Base-by-base conservation (phyloP, 1,140 invertebrate species). In the Branchinecta lynchi region DNA sequence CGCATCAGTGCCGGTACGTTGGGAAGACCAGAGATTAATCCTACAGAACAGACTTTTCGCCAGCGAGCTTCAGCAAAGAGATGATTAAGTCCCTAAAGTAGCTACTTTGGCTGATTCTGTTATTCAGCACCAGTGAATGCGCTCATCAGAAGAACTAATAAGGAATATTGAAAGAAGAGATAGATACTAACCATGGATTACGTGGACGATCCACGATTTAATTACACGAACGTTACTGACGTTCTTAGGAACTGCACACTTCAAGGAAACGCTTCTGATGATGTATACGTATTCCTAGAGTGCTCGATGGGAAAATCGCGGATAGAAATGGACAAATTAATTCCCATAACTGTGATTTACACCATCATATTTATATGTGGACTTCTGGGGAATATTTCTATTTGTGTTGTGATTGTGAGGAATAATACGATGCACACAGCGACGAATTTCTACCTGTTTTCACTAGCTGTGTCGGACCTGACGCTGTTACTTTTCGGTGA, bases 401-500 rank as follows among this genome's bases (percentile, higher is more conserved):
- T 83, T 7, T 84, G 83, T 72, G 72, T 84, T 44, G 84, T 85
- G 17, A 84, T 85, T 65, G 73, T 76, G 7, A 74, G 77, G 44
- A 84, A 82, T 7, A 45, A 46, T 32, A 66, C 72, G 68, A 80
- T 82, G 80, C 79, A 80, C 70, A 81, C 80, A 8, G 76, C 78
- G 9, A 84, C 83, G 20, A 96, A 96, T 77, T 95, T 90, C 75
- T 96, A 96, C 76, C 81, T 96, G 65, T 96, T 94, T 77, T 90
- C 87, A 76, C 81, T 98, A 74, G 93, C 95, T 7, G 81, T 97
- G 65, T 94, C 93, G 0, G 96, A 98, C 78, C 82, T 98, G 32
- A 78, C 98, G 8, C 80, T 97, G 7, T 82, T 98, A 7, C 66
- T 82, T 0, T 72, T 83, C 7, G 82, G 82, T 73, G 69, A 71